These are phyloP conservation scores for Heterotis niloticus DNA, from an alignment of 2,113 vertebrate species.

Conservation along the genomic window DNA sequence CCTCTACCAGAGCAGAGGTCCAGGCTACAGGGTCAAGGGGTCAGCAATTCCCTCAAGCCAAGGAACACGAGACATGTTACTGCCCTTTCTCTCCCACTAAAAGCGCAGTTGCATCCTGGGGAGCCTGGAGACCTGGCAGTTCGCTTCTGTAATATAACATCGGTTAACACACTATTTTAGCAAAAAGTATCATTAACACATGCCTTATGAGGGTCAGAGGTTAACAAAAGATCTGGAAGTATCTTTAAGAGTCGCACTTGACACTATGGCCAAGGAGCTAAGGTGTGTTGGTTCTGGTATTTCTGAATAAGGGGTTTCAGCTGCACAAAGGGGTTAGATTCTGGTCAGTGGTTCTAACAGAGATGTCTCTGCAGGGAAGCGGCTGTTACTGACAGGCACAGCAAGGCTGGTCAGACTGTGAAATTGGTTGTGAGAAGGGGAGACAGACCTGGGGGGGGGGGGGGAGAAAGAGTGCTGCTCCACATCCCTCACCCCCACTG, in stretches of 20 bases:
- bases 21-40: no score
- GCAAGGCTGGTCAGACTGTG: constrained; percentile 55
- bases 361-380: constrained; percentile 51
- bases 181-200: no score
- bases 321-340: neutral
- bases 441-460: constrained; percentile 15
- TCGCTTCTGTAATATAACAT: no score
- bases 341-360: constrained; percentile 36
- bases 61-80: neutral
- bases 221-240: neutral
- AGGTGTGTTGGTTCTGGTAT: neutral
- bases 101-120: no score
- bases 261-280: neutral
- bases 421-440: constrained; percentile 48
- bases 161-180: no score
- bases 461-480: neutral
- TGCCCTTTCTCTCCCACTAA: no score
- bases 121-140: no score
- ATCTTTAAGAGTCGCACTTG: neutral
- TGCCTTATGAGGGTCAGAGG: neutral
- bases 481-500: no score
- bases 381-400: constrained; percentile 50
- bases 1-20: neutral
- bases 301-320: neutral
- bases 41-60: neutral